Conservation (phyloP, 1,140 invertebrate species). For the Trachelipus rathkii region DNA sequence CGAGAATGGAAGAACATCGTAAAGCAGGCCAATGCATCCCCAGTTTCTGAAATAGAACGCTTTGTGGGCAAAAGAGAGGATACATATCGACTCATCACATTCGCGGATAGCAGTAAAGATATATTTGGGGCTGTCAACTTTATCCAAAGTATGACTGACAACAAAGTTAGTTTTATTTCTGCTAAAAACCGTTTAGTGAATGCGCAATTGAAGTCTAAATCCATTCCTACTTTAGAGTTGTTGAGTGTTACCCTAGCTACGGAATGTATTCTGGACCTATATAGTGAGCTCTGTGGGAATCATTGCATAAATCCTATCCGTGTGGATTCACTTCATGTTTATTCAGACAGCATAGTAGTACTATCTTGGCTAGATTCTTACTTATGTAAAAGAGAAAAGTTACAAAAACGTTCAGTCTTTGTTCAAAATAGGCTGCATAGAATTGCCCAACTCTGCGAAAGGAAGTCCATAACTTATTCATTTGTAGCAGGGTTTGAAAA, state of each 20-base stretch:
- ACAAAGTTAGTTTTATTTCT: background rate
- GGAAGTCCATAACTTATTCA: background rate
- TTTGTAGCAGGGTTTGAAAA: background rate
- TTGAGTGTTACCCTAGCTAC: background rate
- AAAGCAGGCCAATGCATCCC: background rate
- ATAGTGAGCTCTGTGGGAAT: background rate
- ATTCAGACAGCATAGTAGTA: conserved; percentile 2
- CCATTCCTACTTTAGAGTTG: conserved; percentile 8
- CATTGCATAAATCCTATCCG: background rate
- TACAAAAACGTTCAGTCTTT: background rate
- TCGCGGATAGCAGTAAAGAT: background rate
- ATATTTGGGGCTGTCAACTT: background rate
- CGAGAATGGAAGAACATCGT: conserved; percentile 13
- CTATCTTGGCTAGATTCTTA: background rate
- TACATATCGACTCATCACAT: background rate
- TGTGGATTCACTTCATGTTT: background rate
- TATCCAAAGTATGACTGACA: background rate
- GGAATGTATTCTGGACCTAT: background rate
- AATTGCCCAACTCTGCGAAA: background rate
- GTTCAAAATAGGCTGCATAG: background rate
- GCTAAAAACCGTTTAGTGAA: conserved; percentile 1
- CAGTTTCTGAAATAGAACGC: background rate
- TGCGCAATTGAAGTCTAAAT: background rate
- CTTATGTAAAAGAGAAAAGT: background rate
- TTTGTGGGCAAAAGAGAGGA: background rate